These are phyloP conservation scores for Biston betularia DNA, from an alignment of 2,888 invertebrate species.

Conservation along the genomic window DNA sequence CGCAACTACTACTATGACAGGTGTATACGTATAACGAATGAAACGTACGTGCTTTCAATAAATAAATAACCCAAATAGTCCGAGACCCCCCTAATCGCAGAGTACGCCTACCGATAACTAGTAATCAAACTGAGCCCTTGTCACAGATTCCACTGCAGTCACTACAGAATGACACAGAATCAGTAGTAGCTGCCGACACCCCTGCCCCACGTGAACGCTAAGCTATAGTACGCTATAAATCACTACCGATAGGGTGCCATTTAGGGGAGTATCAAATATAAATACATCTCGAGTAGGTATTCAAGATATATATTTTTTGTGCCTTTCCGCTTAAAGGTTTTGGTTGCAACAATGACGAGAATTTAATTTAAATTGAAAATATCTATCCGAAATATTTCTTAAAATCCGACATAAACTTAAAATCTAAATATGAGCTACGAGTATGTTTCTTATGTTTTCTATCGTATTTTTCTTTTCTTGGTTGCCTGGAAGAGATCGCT, in stretches of 20 bases:
- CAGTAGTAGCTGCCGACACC: background rate
- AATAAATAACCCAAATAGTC: slow-evolving; percentile 1
- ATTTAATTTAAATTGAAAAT: too few relatives aligned
- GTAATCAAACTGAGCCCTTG: slow-evolving; percentile 25
- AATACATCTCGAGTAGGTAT: background rate
- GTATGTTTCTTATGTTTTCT: too few relatives aligned
- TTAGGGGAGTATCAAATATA: background rate
- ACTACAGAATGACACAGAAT: background rate
- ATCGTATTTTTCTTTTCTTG: too few relatives aligned
- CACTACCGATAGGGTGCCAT: slow-evolving; percentile 35
- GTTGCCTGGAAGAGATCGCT: too few relatives aligned
- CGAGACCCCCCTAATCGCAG: background rate
- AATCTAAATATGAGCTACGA: too few relatives aligned
- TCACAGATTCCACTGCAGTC: slow-evolving; percentile 4
- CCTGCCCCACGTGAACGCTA: slow-evolving; percentile 18
- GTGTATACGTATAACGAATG: too few relatives aligned
- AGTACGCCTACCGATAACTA: slow-evolving; percentile 21
- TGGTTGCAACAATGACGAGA: too few relatives aligned
- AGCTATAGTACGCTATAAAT: slow-evolving; percentile 46
- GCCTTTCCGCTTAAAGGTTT: too few relatives aligned
- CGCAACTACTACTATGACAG: too few relatives aligned
- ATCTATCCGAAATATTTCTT: too few relatives aligned
- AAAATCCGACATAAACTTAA: too few relatives aligned
- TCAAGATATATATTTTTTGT: background rate
- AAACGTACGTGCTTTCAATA: background rate